Base-by-base conservation (phyloP, 2,888 invertebrate species). In the Agriopis aurantiaria region DNA sequence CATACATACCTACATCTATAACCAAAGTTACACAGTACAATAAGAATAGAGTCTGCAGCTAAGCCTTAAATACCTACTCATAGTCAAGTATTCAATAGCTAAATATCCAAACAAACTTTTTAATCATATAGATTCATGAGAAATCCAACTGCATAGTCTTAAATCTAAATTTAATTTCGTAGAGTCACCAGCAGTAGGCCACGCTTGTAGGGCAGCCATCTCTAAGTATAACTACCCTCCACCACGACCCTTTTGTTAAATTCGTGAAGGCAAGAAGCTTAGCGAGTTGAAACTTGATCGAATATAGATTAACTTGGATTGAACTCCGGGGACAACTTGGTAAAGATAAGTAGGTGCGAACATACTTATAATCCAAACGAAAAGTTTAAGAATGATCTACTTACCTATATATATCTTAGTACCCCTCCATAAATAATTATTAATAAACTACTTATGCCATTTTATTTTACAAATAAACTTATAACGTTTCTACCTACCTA, bases 271-370 rank as follows among this genome's bases (percentile, higher is more conserved):
- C 53, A 59, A 62, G 45, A 40, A 56, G 62, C 62, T 68, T 68
- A 68, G 48, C 57, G 40, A 63, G 59, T 63, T 48, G 40, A 62
- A 63, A 68, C 68, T 68, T 68, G 62, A 68, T 68, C 68, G 52
- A 63, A 62, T 63, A 57, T 68, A 63, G 57, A 68, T 68, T 67
- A 67, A 61, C 68, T 62, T 62, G 46, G 68, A 68, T 68, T 45
- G 45, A 45, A 53, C 63, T 68, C 46, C 40, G 11, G 63, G 45
- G 52, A 17, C 56, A 62, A 62, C 53, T 68, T 62, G 5, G 33
- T 8, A 8, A 17, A 33, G 33, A 33, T 33, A 17, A n/a, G 11
- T 14, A 56, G 14, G 43, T 53, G 53, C 12, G 10, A 53, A 53
- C 33, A 53, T n/a, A 49, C n/a, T n/a, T 49, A 33, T 46, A 46